Evolutionary conservation across 2,797 vertebrate genomes (phyloP), one percentile per base, ranked within the genome.

Genomic region (Pelodytes ibericus): DNA sequence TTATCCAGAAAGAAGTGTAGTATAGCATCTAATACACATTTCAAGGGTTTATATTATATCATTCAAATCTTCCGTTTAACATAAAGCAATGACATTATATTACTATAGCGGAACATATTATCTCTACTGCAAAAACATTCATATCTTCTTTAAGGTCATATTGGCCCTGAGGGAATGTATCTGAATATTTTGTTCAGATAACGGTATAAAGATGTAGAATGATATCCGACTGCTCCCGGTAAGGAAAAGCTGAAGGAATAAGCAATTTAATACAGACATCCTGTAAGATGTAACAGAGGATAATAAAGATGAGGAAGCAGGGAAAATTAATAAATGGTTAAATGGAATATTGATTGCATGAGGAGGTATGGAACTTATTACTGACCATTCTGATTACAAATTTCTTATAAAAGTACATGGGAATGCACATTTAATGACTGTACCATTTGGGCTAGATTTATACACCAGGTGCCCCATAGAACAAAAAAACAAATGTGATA

Each of bases 101-200:
- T 57, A 41, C 44, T 57, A 41, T 30, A 71, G 18, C 20, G 11
- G 69, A 60, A 26, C 57, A 49, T 51, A 63, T 31, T 72, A 51
- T 72, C 41, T 49, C 58, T 29, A 20, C 58, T 61, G 58, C 39
- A 72, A 47, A 71, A 44, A 61, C 57, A 62, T 72, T 72, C 44
- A 72, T 61, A 61, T 63, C 27, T 72, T 31, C 60, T 61, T 72
- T 62, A 72, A 72, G 58, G 70, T 72, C 58, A 72, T 26, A 72
- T 61, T 72, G 13, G 8, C 70, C 70, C 70, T 24, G 58, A 71
- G 69, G 69, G 59, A 71, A 44, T 44, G 11, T 47, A 15, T 27
- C 11, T 15, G 59, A 72, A 60, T 72, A 63, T 72, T 49, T 72
- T 53, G 30, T 62, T 25, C 70, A 62, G 58, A 62, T 72, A 72